A percentile compares a stretch with the other conserved stretches of the same genome.
phyloP scores from a whole-genome alignment of 2,888 invertebrate species.

The Drosophila meridiana region DNA sequence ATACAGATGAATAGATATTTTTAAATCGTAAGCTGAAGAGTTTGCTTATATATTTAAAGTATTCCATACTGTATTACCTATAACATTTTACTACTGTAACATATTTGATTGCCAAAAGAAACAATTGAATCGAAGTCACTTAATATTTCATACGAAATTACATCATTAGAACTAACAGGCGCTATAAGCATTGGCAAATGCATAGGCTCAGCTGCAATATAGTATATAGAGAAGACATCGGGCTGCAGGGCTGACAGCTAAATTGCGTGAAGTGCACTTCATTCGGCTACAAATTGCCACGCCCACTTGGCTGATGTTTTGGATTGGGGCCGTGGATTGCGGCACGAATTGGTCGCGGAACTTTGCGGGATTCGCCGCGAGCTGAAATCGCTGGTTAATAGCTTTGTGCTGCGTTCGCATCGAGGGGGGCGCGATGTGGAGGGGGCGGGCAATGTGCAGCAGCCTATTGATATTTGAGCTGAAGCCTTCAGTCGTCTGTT shows the following conservation, averaged over 20 bases:
- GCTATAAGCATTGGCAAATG: background rate
- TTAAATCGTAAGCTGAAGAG: background rate
- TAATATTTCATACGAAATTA: background rate
- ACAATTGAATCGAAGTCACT: background rate
- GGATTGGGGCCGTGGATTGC: conserved; percentile 16
- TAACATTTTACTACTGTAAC: background rate
- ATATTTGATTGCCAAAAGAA: background rate
- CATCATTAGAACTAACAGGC: conserved; percentile 11
- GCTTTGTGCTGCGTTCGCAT: conserved; percentile 6
- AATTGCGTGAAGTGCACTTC: conserved; percentile 21
- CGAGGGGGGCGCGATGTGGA: background rate
- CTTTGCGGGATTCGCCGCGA: conserved; percentile 6
- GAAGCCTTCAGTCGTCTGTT: conserved; percentile 23
- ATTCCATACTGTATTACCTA: background rate
- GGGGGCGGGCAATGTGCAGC: conserved; percentile 2
- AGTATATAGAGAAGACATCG: background rate
- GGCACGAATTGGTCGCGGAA: conserved; percentile 13
- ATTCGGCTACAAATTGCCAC: conserved; percentile 8
- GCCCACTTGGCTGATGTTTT: background rate
- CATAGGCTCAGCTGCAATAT: background rate
- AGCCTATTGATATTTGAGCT: conserved; percentile 58
- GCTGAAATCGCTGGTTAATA: conserved; percentile 35
- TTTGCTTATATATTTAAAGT: background rate
- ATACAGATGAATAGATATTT: background rate
- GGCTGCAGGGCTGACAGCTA: background rate